phyloP scores from a whole-genome alignment of 2,797 vertebrate species.

The Carduelis carduelis region DNA sequence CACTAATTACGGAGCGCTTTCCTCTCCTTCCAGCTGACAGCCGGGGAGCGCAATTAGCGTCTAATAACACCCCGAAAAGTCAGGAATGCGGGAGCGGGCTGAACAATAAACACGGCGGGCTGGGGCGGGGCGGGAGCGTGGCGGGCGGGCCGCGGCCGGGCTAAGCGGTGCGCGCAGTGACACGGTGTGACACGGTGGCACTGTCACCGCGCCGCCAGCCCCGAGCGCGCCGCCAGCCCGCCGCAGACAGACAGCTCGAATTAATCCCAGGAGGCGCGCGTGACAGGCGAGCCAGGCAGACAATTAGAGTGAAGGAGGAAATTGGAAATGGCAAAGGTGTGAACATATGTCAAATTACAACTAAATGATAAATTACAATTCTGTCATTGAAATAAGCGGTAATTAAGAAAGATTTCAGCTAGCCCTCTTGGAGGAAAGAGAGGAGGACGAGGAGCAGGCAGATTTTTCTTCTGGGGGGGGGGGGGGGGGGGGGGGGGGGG shows the following conservation, averaged over 20 bases:
- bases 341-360: conserved; percentile 99
- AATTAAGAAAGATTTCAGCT: conserved; percentile 86
- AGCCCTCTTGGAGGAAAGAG: conserved; percentile 66
- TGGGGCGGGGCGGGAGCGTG: conserved; percentile 12
- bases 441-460: neutral
- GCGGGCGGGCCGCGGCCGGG: neutral
- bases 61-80: conserved; percentile 71
- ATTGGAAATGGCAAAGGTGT: conserved; percentile 95
- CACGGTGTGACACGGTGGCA: neutral
- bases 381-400: conserved; percentile 91
- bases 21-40: conserved; percentile 70
- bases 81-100: conserved; percentile 58
- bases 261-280: conserved; percentile 95
- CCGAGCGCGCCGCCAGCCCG: conserved; percentile 88
- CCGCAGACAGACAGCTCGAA: conserved; percentile 98
- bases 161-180: conserved; percentile 79
- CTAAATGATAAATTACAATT: conserved; percentile 99
- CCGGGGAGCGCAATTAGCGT: conserved; percentile 74
- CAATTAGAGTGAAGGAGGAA: conserved; percentile 98
- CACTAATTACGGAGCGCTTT: conserved; percentile 68
- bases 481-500: too few species aligned
- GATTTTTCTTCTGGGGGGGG: neutral
- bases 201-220: neutral
- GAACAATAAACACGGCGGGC: conserved; percentile 69
- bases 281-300: conserved; percentile 97